Percentiles rank a stretch among this genome's conserved stretches.
Evolutionary conservation across 2,113 vertebrate species (phyloP).

Genomic region (Gnathonemus longibarbis): DNA sequence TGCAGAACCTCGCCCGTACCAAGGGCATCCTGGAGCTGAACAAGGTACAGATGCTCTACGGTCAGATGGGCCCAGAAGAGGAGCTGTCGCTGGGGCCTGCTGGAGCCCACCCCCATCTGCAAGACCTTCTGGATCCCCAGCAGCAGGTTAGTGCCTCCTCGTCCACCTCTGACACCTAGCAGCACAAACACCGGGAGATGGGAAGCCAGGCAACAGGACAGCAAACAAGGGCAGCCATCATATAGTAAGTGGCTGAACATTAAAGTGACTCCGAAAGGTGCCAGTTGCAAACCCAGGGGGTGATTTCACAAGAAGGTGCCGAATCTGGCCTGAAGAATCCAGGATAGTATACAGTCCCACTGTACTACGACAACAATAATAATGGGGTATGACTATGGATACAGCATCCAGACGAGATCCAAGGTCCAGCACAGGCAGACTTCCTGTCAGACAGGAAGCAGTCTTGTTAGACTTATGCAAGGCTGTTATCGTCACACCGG

Average conservation of each 20-base stretch:
- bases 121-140: constrained; percentile 58
- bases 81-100: constrained; percentile 51
- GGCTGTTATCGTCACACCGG: not conserved
- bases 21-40: constrained; percentile 96
- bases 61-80: constrained; percentile 79
- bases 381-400: not conserved
- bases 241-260: not conserved
- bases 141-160: constrained; percentile 28
- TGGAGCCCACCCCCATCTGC: constrained; percentile 54
- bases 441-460: not conserved
- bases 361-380: not conserved
- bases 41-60: constrained; percentile 90
- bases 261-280: not conserved
- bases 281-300: not conserved
- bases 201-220: not conserved
- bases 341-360: not conserved
- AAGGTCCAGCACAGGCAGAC: not conserved
- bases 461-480: not conserved
- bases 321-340: not conserved
- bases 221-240: not conserved
- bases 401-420: not conserved
- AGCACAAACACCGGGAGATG: not conserved
- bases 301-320: not conserved
- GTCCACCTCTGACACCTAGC: constrained; percentile 21
- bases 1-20: constrained; percentile 93